Base-by-base conservation (phyloP, 2,113 vertebrate species). In the Ranitomeya imitator region DNA sequence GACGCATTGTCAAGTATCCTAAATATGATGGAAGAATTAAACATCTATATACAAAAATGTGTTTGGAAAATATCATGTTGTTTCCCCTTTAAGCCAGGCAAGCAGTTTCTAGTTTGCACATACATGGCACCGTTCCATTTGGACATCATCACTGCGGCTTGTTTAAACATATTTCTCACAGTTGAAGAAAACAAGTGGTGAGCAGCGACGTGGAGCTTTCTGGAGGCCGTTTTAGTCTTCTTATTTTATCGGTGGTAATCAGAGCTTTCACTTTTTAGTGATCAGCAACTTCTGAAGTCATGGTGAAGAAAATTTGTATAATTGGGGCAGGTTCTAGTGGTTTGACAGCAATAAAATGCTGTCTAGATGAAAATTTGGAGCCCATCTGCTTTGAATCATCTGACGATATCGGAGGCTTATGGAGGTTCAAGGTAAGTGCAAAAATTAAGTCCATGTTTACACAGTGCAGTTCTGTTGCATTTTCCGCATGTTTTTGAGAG, bases 261-360 rank as follows among this genome's bases (percentile, higher is more conserved):
- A n/a, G 7, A 31, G 15, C 69, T 71, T 71, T 31, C 15, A 71
- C 19, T 71, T 71, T 71, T 71, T 11, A 71, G 26, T 23, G n/a
- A 69, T 26, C n/a, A 13, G 11, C 15, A 31, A 31, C 26, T 15
- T 15, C 71, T 76, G 55, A 19, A 16, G 89, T 26, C 86, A 94
- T 93, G 93, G 85, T 19, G 0, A 87, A 89, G 7, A 92, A 92
- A 87, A 93, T 97, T 65, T 96, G 96, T 0, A 92, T 98, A 89
- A 92, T 97, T 10, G 97, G 97, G 51, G 95, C 90, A 0, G 97
- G 97, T 1, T 90, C 92, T 85, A 94, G 96, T 0, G 96, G 97
- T 51, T 91, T 98, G 60, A 92, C 90, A 0, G 94, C 93, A 89
- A 94, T 96, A 63, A 97, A 97, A 91, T 91, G 89, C 89, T 97